Evolutionary conservation across 2,888 invertebrate species (phyloP).

Genomic region (Noctua pronuba): DNA sequence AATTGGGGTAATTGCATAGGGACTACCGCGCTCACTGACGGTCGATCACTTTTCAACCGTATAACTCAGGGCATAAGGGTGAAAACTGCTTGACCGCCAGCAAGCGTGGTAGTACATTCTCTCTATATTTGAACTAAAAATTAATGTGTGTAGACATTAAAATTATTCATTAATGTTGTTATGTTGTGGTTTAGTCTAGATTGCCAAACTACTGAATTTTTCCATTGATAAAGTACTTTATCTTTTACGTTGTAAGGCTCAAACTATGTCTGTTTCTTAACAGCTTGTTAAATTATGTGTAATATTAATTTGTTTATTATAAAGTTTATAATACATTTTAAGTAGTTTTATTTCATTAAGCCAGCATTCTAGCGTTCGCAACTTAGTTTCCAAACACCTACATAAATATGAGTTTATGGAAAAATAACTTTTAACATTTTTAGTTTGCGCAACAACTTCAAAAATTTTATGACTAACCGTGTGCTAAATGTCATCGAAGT

Average conservation of each 20-base stretch:
- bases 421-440: not conserved
- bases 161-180: not conserved
- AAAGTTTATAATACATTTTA: not conserved
- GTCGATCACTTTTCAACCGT: no score
- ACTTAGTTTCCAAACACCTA: not conserved
- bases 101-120: no score
- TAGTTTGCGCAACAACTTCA: not conserved
- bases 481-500: not conserved
- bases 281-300: conserved; percentile 1
- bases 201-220: not conserved
- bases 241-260: not conserved
- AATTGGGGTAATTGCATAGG: not conserved
- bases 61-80: no score
- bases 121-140: not conserved
- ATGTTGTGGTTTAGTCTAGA: not conserved
- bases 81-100: no score
- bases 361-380: not conserved
- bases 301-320: not conserved
- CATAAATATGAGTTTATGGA: not conserved
- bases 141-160: not conserved
- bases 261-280: not conserved
- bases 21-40: no score
- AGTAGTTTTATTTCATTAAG: conserved; percentile 1
- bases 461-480: not conserved
- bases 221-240: not conserved